Evolutionary conservation across 2,797 vertebrate genomes (phyloP).

Genomic region (Mycteria americana): DNA sequence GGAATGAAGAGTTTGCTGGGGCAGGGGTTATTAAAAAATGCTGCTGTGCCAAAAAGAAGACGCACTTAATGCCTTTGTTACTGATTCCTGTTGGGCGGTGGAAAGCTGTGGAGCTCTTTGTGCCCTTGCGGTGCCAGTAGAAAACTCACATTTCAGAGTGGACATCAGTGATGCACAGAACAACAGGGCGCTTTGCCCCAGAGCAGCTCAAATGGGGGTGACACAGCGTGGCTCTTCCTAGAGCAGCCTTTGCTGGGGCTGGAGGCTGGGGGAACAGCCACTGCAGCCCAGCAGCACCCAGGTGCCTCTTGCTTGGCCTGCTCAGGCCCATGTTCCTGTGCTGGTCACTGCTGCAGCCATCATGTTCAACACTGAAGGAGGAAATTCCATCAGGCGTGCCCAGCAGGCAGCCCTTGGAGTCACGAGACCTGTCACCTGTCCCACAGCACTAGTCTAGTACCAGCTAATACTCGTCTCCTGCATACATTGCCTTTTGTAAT

Average conservation of each 20-base stretch:
- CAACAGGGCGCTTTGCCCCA: neutral
- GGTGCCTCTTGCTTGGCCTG: neutral
- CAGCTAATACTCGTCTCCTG: neutral
- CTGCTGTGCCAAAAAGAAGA: conserved; percentile 3
- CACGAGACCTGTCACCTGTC: neutral
- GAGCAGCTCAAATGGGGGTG: neutral
- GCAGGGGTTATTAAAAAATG: conserved; percentile 21
- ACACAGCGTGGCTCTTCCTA: fast-evolving
- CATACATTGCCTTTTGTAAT: neutral
- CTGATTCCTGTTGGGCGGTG: neutral
- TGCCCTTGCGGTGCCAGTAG: fast-evolving
- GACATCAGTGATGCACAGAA: neutral
- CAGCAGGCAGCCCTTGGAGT: neutral
- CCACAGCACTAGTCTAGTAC: neutral
- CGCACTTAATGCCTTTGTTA: neutral
- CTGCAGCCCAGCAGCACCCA: neutral
- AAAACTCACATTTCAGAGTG: neutral
- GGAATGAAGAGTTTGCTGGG: neutral
- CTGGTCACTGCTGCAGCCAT: neutral
- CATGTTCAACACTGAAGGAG: neutral
- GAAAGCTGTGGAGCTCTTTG: neutral
- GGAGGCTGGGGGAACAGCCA: neutral
- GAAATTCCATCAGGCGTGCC: neutral
- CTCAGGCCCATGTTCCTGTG: neutral
- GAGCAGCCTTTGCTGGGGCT: neutral